A percentile compares a stretch with the other conserved stretches of the same genome.
phyloP scores from a whole-genome alignment of 2,797 vertebrate species.

The Aphelocoma californica region DNA sequence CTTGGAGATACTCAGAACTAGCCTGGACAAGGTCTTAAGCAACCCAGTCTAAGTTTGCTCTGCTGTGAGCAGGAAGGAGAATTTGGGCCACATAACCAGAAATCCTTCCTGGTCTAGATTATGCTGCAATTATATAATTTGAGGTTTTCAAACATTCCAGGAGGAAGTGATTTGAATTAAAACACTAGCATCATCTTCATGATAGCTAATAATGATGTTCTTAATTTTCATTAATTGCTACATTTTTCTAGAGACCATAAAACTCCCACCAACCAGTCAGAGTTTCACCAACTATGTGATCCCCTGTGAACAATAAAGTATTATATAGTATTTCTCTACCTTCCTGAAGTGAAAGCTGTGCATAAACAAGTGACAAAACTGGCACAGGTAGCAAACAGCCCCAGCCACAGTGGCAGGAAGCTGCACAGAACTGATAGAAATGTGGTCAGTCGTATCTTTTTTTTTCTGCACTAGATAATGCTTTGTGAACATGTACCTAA shows the following conservation, averaged over 20 bases:
- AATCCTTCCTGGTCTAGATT: not conserved
- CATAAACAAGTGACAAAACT: not conserved
- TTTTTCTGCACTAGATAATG: not conserved
- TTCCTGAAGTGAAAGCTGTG: not conserved
- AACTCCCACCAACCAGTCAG: not conserved
- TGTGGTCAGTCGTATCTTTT: not conserved
- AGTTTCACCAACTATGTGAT: not conserved
- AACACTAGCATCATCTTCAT: not conserved
- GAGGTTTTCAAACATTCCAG: not conserved
- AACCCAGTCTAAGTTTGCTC: not conserved
- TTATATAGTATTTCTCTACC: not conserved
- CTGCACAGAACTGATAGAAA: not conserved
- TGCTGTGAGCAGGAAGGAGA: not conserved
- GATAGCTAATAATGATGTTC: not conserved
- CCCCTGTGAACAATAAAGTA: not conserved
- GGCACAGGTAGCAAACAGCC: not conserved
- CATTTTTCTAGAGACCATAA: not conserved
- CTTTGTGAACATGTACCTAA: not conserved
- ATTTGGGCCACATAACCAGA: not conserved
- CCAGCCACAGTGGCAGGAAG: not conserved
- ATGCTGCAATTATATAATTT: not conserved
- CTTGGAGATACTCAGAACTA: not conserved
- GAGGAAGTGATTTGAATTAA: not conserved
- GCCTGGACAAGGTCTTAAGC: not conserved
- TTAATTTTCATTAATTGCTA: not conserved